These are phyloP conservation scores for Sepiola atlantica DNA, from an alignment of 2,888 invertebrate genomes.

Conservation along the genomic window DNA sequence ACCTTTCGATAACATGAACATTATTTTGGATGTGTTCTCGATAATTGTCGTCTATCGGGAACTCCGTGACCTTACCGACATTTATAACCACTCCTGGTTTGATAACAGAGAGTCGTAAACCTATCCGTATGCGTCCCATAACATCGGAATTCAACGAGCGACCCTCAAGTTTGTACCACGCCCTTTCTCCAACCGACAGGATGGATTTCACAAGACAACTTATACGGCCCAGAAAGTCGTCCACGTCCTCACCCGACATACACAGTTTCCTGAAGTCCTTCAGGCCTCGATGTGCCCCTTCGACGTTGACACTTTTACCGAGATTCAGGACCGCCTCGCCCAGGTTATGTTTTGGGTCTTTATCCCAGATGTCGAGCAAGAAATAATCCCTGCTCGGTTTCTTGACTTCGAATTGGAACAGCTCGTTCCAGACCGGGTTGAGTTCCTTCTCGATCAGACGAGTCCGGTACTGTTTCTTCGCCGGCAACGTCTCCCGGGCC, in stretches of 20 bases:
- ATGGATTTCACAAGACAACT: neutral
- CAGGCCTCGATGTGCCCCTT: neutral
- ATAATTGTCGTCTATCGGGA: neutral
- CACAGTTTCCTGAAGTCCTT: neutral
- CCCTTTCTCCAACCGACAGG: neutral
- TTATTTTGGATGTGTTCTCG: neutral
- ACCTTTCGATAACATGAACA: neutral
- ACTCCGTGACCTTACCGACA: neutral
- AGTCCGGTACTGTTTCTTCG: too few species aligned
- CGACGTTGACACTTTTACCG: neutral
- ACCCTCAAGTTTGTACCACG: neutral
- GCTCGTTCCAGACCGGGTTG: too few species aligned
- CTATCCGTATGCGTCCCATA: neutral
- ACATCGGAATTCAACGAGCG: neutral
- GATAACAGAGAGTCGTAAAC: neutral
- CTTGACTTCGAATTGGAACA: too few species aligned
- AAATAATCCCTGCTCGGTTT: too few species aligned
- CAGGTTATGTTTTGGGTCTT: neutral
- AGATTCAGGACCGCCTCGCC: neutral
- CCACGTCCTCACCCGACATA: neutral
- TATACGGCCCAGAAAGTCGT: neutral
- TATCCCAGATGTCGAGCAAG: too few species aligned
- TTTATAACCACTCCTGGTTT: neutral
- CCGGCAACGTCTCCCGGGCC: too few species aligned
- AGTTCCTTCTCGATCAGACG: too few species aligned